phyloP scores from a whole-genome alignment of 2,888 invertebrate genomes.

The Melieria picta region DNA sequence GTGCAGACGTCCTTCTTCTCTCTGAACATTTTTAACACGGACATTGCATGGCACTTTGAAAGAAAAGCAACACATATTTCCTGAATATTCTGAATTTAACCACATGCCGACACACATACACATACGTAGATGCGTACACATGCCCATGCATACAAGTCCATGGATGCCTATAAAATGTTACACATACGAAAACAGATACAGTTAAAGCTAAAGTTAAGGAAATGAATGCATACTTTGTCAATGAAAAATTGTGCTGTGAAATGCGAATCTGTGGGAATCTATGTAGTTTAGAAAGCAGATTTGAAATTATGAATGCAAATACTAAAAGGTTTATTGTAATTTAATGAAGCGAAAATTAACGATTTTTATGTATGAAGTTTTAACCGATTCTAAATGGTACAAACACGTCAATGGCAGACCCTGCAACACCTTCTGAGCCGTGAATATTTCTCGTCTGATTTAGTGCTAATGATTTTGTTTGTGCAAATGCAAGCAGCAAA shows the following conservation, averaged over 20 bases:
- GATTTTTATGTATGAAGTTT: slow-evolving; percentile 1
- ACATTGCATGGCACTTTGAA: not conserved
- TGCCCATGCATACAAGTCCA: slow-evolving; percentile 12
- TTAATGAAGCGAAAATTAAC: not conserved
- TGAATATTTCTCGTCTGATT: too few species aligned
- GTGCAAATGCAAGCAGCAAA: too few species aligned
- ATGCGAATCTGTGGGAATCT: slow-evolving; percentile 41
- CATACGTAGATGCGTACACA: not conserved
- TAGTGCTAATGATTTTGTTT: too few species aligned
- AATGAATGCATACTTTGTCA: slow-evolving; percentile 41
- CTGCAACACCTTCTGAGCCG: slow-evolving; percentile 9
- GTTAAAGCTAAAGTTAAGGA: slow-evolving; percentile 14
- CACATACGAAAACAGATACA: slow-evolving; percentile 9
- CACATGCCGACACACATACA: not conserved
- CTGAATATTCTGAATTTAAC: not conserved
- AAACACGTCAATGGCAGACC: slow-evolving; percentile 18
- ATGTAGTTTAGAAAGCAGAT: not conserved
- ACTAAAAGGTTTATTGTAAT: slow-evolving; percentile 1
- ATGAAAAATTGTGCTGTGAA: slow-evolving; percentile 51
- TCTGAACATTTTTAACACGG: not conserved
- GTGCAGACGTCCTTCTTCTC: too few species aligned
- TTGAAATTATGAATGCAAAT: not conserved
- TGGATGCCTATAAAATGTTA: slow-evolving; percentile 9
- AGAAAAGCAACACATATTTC: not conserved
- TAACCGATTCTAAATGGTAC: slow-evolving; percentile 29